Percentiles rank a stretch among this genome's conserved stretches.
These are phyloP conservation scores for Scleropages formosus DNA, from an alignment of 2,797 vertebrate genomes.

Conservation along the genomic window DNA sequence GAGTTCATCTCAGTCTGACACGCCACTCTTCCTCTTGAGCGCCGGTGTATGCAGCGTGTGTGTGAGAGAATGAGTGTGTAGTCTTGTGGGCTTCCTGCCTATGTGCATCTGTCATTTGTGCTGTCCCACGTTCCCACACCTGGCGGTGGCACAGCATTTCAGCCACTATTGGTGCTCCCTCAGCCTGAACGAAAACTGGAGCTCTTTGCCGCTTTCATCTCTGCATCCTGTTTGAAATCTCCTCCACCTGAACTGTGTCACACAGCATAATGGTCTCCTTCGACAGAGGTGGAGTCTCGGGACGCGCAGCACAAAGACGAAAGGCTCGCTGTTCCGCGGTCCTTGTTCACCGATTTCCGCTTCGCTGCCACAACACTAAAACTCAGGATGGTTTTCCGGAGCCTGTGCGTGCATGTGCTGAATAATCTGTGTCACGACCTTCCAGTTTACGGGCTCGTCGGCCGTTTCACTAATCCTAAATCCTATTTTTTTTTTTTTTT, in stretches of 20 bases:
- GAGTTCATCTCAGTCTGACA: too few relatives aligned
- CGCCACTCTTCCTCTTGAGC: not conserved
- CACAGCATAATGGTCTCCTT: slow-evolving; percentile 18
- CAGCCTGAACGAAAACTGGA: slow-evolving; percentile 59
- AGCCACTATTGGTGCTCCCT: slow-evolving; percentile 44
- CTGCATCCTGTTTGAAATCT: slow-evolving; percentile 39
- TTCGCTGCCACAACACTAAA: too few relatives aligned
- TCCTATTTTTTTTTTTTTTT: too few relatives aligned
- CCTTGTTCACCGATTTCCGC: too few relatives aligned
- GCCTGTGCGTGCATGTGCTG: too few relatives aligned
- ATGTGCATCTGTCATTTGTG: slow-evolving; percentile 52
- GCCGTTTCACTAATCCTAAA: too few relatives aligned
- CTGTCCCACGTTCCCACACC: slow-evolving; percentile 66
- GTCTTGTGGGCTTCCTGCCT: slow-evolving; percentile 65
- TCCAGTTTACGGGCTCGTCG: too few relatives aligned
- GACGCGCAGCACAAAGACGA: too few relatives aligned
- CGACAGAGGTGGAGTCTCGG: too few relatives aligned
- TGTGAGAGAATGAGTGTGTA: slow-evolving; percentile 45
- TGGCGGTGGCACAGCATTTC: slow-evolving; percentile 40
- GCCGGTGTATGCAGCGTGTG: not conserved
- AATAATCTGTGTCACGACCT: too few relatives aligned
- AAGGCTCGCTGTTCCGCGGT: too few relatives aligned
- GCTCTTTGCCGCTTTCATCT: slow-evolving; percentile 39
- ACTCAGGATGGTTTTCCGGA: too few relatives aligned
- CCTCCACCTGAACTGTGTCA: slow-evolving; percentile 38